Conservation (phyloP, 1,140 invertebrate genomes). For the Pseudomyrmex dendroicus region DNA sequence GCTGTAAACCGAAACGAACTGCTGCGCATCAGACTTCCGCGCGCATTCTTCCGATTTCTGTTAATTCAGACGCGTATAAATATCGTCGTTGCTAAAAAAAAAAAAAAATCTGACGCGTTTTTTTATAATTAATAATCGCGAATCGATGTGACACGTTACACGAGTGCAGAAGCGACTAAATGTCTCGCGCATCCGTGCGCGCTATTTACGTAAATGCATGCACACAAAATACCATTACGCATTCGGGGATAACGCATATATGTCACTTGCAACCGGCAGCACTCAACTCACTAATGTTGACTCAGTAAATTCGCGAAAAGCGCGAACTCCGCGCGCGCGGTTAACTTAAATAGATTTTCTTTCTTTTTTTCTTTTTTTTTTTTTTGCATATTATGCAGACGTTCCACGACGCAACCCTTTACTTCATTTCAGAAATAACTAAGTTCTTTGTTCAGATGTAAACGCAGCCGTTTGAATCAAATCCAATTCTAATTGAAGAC, state of each 20-base stretch:
- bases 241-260: constrained; percentile 46
- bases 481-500: constrained; percentile 28
- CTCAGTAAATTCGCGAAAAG: constrained; percentile 27
- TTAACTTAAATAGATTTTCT: constrained; percentile 33
- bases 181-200: constrained; percentile 43
- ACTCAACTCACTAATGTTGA: constrained; percentile 50
- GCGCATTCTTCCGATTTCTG: constrained; percentile 40
- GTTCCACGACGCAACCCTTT: neutral
- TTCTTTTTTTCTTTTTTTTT: constrained; percentile 14
- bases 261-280: constrained; percentile 54
- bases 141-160: constrained; percentile 11
- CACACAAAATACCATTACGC: constrained; percentile 47
- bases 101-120: constrained; percentile 9
- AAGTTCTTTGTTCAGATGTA: neutral
- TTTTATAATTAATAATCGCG: constrained; percentile 50
- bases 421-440: constrained; percentile 3
- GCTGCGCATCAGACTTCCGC: constrained; percentile 7
- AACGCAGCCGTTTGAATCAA: neutral
- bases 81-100: neutral
- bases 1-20: neutral
- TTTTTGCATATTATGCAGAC: neutral
- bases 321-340: neutral
- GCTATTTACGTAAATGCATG: constrained; percentile 42
- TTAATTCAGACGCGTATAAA: constrained; percentile 61
- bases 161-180: constrained; percentile 21